Evolutionary conservation across 92 coral and sea anemone genomes (phyloP).

Genomic region (Umimayanthus chanpuru): DNA sequence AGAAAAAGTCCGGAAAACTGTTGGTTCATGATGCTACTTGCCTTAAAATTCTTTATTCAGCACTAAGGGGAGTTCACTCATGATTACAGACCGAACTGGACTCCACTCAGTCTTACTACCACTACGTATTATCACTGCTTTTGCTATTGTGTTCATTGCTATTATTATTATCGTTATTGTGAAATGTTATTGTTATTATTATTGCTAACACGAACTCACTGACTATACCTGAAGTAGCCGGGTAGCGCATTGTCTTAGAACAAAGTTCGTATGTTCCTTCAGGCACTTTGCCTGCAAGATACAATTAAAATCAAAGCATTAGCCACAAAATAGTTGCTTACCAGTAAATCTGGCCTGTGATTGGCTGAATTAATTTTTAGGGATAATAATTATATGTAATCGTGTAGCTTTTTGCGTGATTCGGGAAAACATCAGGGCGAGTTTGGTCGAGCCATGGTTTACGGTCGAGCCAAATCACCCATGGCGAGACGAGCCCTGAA

Average conservation of each 20-base stretch:
- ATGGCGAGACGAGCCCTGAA: too few species aligned
- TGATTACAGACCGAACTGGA: too few species aligned
- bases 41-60: too few species aligned
- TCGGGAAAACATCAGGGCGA: too few species aligned
- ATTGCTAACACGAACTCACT: neutral
- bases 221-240: slow-evolving; percentile 73
- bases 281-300: slow-evolving; percentile 80
- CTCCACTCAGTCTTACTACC: too few species aligned
- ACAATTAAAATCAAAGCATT: neutral
- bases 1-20: too few species aligned
- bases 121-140: neutral
- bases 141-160: neutral
- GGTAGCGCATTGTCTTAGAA: slow-evolving; percentile 90
- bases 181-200: neutral
- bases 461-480: too few species aligned
- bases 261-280: slow-evolving; percentile 97
- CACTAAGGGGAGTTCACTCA: too few species aligned
- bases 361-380: neutral
- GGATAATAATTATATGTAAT: too few species aligned
- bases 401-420: too few species aligned
- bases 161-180: neutral
- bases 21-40: too few species aligned
- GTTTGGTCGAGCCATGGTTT: too few species aligned
- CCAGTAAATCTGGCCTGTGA: neutral
- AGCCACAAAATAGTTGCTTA: neutral